phyloP scores from a whole-genome alignment of 2,797 vertebrate genomes.

The Microchirus variegatus region DNA sequence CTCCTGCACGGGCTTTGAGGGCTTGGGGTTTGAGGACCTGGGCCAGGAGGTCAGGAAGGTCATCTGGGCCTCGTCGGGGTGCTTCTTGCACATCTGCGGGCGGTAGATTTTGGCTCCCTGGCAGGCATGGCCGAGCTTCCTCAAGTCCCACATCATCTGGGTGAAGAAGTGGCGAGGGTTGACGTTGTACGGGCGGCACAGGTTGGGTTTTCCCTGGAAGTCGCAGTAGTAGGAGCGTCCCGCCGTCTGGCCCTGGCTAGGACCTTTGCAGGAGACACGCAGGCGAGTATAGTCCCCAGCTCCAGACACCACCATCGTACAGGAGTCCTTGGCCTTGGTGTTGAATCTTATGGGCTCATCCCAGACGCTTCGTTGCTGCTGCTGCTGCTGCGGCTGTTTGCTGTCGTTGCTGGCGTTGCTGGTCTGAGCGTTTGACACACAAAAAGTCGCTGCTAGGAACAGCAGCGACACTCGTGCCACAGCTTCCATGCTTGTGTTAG shows the following conservation, averaged over 20 bases:
- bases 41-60: constrained; percentile 77
- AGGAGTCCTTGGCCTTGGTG: constrained; percentile 84
- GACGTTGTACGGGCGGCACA: constrained; percentile 83
- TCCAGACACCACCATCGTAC: constrained; percentile 78
- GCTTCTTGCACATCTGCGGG: constrained; percentile 82
- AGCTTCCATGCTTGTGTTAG: constrained; percentile 70
- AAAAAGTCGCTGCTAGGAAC: constrained; percentile 65
- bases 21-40: constrained; percentile 62
- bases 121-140: constrained; percentile 83
- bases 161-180: constrained; percentile 88
- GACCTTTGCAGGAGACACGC: constrained; percentile 83
- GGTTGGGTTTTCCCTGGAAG: constrained; percentile 80
- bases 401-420: constrained; percentile 64
- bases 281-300: constrained; percentile 78
- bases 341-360: constrained; percentile 85
- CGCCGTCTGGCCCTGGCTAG: constrained; percentile 70
- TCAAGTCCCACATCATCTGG: constrained; percentile 84
- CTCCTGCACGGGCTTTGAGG: constrained; percentile 55
- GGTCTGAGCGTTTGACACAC: constrained; percentile 71
- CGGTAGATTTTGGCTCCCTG: constrained; percentile 79
- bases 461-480: constrained; percentile 64
- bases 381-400: constrained; percentile 45
- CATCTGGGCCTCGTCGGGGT: constrained; percentile 82
- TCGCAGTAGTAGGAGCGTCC: constrained; percentile 83
- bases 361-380: constrained; percentile 59